These are phyloP conservation scores for Tetragonula carbonaria DNA, from an alignment of 2,888 invertebrate species.

Conservation along the genomic window DNA sequence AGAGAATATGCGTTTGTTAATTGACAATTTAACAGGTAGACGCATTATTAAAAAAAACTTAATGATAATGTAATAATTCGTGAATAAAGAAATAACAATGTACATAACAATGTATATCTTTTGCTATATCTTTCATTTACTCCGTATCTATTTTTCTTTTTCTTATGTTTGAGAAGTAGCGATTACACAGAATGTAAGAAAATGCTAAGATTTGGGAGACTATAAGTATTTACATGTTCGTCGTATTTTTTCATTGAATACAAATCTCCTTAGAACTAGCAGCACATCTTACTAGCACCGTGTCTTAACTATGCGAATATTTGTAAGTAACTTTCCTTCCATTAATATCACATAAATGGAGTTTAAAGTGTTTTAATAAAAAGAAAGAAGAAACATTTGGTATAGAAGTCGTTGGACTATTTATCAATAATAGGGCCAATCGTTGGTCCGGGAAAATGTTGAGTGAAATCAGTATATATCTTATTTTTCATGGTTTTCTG, in stretches of 20 bases:
- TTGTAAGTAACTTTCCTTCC: slow-evolving; percentile 56
- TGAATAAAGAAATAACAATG: slow-evolving; percentile 27
- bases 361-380: slow-evolving; percentile 39
- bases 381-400: background rate
- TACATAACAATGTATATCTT: background rate
- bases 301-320: slow-evolving; percentile 48
- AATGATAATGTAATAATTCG: slow-evolving; percentile 3
- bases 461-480: background rate
- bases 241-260: slow-evolving; percentile 30
- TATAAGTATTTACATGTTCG: slow-evolving; percentile 44
- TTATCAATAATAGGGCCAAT: background rate
- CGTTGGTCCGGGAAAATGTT: slow-evolving; percentile 8
- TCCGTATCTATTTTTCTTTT: background rate
- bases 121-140: background rate
- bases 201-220: slow-evolving; percentile 41
- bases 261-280: slow-evolving; percentile 60
- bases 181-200: slow-evolving; percentile 46
- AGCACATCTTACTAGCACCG: slow-evolving; percentile 62
- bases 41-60: background rate
- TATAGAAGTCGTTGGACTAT: background rate
- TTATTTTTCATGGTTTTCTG: background rate
- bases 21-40: slow-evolving; percentile 15
- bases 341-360: slow-evolving; percentile 55
- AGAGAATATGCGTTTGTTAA: slow-evolving; percentile 16
- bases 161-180: slow-evolving; percentile 12